Base-by-base conservation (phyloP, 2,888 invertebrate species). In the Cryptus viduatorius region DNA sequence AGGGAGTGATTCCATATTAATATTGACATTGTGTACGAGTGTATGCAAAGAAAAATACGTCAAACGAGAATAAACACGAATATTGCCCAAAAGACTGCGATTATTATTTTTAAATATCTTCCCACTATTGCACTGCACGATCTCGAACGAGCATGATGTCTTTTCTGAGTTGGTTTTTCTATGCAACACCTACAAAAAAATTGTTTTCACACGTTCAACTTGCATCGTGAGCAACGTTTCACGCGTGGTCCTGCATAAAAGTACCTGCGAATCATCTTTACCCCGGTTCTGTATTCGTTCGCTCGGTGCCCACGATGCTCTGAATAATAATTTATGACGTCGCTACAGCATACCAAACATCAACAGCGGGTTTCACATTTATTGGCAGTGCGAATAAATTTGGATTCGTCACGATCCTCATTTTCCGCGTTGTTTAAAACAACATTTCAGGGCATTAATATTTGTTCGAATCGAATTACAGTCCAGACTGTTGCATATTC, bases 231-330 rank as follows among this genome's bases (percentile, higher is more conserved):
- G 50, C 75, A 50, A 3, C 46, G 56, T 8, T 5, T 29, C 67
- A 46, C 31, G 56, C 77, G 68, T 77, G 77, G 46, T 16, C n/a
- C 59, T 77, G 77, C 77, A 77, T 77, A 68, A 77, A 77, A 77
- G 68, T 68, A 68, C 44, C 14, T 37, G 68, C 42, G 68, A 67
- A 77, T 29, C 29, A 56, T 68, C 68, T 46, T 59, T 59, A 19
- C 67, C 53, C 56, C 29, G 16, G 50, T 42, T 64, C 14, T 65
- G 44, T 75, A 65, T 50, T 19, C 24, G 31, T n/a, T 67, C 29
- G 24, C 53, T 4, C 16, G 65, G 24, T 56, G 76, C 42, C 44
- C 53, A 42, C 37, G 42, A 76, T 77, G 53, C 24, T 42, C 67
- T 77, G 76, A 77, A 77, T 67, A 77, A 44, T 77, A 65, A 67